Evolutionary conservation across 2,888 invertebrate genomes (phyloP), one percentile per base, ranked within the genome.

Genomic region (Caradrina clavipalpis): DNA sequence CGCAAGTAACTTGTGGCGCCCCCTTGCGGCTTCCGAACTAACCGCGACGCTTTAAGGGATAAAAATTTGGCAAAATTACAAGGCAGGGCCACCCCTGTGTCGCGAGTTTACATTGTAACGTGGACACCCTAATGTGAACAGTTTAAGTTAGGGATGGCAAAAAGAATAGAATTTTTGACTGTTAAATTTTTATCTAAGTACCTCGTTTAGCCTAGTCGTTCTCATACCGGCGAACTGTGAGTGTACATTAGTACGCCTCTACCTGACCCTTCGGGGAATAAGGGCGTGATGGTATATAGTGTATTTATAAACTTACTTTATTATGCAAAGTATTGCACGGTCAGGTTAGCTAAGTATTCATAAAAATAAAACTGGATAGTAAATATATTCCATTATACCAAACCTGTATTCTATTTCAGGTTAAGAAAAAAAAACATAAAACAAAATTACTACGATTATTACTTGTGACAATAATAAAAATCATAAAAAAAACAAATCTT

Each of bases 31-130:
- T 65, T 85, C 84, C 84, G 83, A 88, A 89, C 89, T 90, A 91
- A 90, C 90, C 91, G 89, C 88, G 84, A 64, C 89, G 89, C 85
- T 91, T 83, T 89, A 88, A 88, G 91, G 95, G 94, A 92, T 93
- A 94, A 94, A 95, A 95, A 94, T 94, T 95, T 93, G 93, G 90
- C 91, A 88, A 95, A 94, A 95, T 96, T 95, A 96, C 96, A 95
- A 95, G 94, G 92, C 92, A 88, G 85, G 55, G 89, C 90, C 92
- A 92, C 94, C 95, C 95, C 89, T 88, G 85, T 81, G 83, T 77
- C 82, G 76, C 87, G 70, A 91, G 95, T 95, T 95, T 94, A 95
- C 95, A 94, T 93, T 95, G 95, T 95, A 95, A 94, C 91, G 90
- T 87, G 94, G 93, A 93, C 94, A 94, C 95, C 95, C 95, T 95